Base-by-base conservation (phyloP, 2,888 invertebrate genomes). In the Tolmerus cingulatus region DNA sequence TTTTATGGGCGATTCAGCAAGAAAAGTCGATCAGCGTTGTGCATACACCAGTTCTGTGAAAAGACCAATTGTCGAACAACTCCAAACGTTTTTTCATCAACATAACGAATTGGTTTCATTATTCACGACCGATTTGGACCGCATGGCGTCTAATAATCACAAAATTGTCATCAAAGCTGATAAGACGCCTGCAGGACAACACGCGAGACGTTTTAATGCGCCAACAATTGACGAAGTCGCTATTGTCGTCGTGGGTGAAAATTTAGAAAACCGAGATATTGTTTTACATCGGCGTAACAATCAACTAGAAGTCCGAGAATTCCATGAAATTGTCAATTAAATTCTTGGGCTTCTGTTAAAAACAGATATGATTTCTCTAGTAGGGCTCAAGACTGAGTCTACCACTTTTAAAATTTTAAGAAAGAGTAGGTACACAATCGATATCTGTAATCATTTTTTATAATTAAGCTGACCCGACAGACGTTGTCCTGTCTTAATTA, bases 201-300 rank as follows among this genome's bases (percentile, higher is more conserved):
- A 91, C 88, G 90, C 87, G 89, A 23, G 91, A 82, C 89, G 88
- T 88, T 91, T 90, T 89, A 92, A 91, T 90, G 91, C 91, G 79
- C 91, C 91, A 87, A 90, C 90, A 66, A 89, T 91, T 34, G 89
- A 91, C 89, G 91, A 92, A 90, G 91, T 91, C 74, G 91, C 91
- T n/a, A 89, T 91, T 82, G 57, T 82, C 19, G 19, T 90, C 30
- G 90, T 90, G 89, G 91, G 90, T 27, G 90, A 91, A 86, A 77
- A 90, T 40, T 89, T 90, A 74, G 90, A 90, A 88, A 51, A 79
- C 86, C 89, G 91, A 66, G 90, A 91, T 89, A 91, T 92, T 89
- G 90, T 91, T 66, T 87, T 91, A 81, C 87, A 86, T 82, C 90
- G 89, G 55, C 5, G 88, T 89, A 86, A 86, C 85, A 34, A 86